Conservation (phyloP, 2,113 vertebrate genomes). For the Indicator maculatus region DNA sequence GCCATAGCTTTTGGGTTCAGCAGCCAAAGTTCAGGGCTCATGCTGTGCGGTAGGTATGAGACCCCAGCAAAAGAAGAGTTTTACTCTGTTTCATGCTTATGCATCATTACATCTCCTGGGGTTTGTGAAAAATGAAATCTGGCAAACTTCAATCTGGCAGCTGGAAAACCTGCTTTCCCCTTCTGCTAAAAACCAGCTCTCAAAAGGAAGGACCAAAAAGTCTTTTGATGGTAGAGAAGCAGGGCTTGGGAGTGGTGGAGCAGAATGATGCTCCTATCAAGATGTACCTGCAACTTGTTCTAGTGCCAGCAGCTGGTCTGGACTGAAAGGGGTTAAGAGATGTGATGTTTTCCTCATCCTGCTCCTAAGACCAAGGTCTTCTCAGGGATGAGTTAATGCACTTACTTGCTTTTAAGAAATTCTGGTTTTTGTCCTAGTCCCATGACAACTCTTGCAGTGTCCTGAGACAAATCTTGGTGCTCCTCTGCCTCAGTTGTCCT, state of each 20-base stretch:
- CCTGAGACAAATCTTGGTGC: rapidly evolving
- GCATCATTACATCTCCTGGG: not conserved
- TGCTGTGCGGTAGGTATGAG: not conserved
- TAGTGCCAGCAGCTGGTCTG: rapidly evolving
- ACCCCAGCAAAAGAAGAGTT: not conserved
- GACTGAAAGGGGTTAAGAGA: not conserved
- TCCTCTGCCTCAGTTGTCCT: not conserved
- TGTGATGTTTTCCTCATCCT: not conserved
- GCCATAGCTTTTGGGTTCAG: not conserved
- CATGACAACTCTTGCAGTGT: rapidly evolving
- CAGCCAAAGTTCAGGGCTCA: not conserved
- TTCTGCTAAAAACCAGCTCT: not conserved
- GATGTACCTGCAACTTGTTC: not conserved
- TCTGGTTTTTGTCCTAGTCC: not conserved
- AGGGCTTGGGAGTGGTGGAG: not conserved
- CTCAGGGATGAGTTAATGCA: not conserved
- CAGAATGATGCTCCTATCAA: rapidly evolving
- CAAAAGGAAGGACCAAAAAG: not conserved
- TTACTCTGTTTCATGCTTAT: not conserved
- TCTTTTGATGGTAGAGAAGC: not conserved
- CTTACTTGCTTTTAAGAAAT: not conserved
- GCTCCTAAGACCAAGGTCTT: not conserved
- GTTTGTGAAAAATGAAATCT: slow-evolving; percentile 9
- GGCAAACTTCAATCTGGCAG: not conserved
- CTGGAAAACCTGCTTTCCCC: slow-evolving; percentile 7